phyloP scores from a whole-genome alignment of 1,140 invertebrate genomes.

The Drosophila baimaii region DNA sequence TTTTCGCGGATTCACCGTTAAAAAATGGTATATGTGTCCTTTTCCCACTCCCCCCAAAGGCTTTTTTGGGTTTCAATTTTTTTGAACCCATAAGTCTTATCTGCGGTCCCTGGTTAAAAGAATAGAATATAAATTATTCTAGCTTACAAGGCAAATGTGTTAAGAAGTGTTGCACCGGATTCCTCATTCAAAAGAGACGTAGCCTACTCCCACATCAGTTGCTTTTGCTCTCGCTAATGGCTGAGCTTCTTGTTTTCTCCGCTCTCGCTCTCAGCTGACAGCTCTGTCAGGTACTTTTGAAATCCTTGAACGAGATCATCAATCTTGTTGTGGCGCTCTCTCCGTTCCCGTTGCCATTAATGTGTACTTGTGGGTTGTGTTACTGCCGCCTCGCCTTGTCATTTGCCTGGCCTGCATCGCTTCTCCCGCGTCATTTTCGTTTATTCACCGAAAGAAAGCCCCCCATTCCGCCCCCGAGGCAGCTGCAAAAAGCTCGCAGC shows the following conservation, averaged over 20 bases:
- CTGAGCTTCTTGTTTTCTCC: background rate
- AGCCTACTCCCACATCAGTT: background rate
- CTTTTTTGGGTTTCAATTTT: too few relatives aligned
- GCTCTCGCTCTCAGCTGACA: background rate
- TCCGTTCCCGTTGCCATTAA: background rate
- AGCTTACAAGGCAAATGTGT: too few relatives aligned
- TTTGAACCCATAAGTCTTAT: too few relatives aligned
- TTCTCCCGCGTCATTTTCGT: background rate
- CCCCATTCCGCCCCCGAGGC: background rate
- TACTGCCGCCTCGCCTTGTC: background rate
- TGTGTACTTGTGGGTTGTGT: background rate
- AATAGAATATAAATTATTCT: too few relatives aligned
- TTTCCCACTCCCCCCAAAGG: too few relatives aligned
- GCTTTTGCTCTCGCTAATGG: background rate
- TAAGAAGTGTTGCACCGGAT: background rate
- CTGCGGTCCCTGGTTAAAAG: too few relatives aligned
- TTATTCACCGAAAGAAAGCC: slow-evolving; percentile 11
- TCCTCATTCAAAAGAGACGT: background rate
- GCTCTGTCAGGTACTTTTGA: slow-evolving; percentile 2
- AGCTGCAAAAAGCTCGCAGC: slow-evolving; percentile 4
- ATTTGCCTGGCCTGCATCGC: background rate
- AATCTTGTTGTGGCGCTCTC: slow-evolving; percentile 42
- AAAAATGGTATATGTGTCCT: too few relatives aligned
- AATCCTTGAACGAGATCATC: slow-evolving; percentile 55
- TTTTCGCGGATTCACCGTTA: too few relatives aligned